Evolutionary conservation across 2,888 invertebrate species (phyloP).

Genomic region (Gastracanthus pulcherrimus): DNA sequence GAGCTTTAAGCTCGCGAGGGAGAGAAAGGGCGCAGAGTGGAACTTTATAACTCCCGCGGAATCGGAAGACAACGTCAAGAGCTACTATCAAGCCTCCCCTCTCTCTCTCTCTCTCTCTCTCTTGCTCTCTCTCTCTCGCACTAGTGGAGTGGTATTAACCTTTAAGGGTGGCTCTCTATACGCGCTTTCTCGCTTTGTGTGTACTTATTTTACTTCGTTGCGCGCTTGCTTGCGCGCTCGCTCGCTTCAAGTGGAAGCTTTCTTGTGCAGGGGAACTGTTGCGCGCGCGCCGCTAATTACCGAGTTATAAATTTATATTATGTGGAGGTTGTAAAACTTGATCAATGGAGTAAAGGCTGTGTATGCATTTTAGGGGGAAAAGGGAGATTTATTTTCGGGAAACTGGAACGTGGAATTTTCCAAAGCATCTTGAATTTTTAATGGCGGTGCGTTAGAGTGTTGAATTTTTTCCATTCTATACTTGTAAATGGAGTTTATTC

Average conservation of each 20-base stretch:
- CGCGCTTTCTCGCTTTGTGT: background rate
- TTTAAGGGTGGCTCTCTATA: background rate
- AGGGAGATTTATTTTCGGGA: background rate
- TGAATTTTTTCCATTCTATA: too few relatives aligned
- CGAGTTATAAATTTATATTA: slow-evolving; percentile 30
- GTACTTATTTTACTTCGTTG: slow-evolving; percentile 2
- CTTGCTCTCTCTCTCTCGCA: background rate
- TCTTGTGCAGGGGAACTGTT: background rate
- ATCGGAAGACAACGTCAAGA: slow-evolving; percentile 38
- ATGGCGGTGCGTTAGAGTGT: too few relatives aligned
- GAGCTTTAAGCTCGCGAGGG: background rate
- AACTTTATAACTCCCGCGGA: slow-evolving; percentile 36
- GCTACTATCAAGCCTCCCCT: too few relatives aligned
- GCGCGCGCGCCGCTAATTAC: slow-evolving; percentile 10
- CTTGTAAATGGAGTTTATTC: too few relatives aligned
- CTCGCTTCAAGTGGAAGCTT: slow-evolving; percentile 11
- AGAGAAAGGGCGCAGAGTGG: slow-evolving; percentile 19
- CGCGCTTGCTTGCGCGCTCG: too few relatives aligned
- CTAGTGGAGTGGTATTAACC: background rate
- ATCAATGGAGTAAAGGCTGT: background rate
- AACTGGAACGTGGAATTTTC: too few relatives aligned
- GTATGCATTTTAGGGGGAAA: background rate
- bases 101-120: background rate
- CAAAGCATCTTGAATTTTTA: too few relatives aligned
- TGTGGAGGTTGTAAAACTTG: background rate